These are phyloP conservation scores for Rhodinocichla rosea DNA, from an alignment of 2,113 vertebrate species.

Conservation along the genomic window DNA sequence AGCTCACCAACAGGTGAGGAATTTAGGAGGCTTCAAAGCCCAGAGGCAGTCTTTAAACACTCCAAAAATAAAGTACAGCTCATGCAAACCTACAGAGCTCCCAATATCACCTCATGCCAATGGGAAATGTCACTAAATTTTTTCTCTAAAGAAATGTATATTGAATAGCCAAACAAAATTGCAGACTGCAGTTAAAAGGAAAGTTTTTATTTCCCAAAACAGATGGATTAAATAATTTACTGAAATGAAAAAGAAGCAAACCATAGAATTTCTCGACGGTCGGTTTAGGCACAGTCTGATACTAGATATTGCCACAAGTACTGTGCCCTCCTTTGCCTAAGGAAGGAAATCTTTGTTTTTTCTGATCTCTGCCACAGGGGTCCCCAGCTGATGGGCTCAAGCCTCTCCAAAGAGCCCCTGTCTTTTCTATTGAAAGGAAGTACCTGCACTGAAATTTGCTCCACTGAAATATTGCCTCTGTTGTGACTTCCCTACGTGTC, in stretches of 20 bases:
- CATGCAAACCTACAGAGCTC: neutral
- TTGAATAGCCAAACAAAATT: neutral
- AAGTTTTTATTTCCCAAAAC: neutral
- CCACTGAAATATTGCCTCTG: neutral
- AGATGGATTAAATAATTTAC: neutral
- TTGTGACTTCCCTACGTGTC: neutral
- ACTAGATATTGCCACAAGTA: neutral
- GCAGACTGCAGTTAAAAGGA: neutral
- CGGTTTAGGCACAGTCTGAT: neutral
- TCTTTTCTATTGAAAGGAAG: neutral
- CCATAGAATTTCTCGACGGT: neutral
- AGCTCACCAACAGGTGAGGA: neutral
- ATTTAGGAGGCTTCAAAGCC: neutral
- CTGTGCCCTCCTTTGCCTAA: neutral
- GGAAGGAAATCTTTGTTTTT: neutral
- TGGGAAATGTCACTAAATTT: neutral
- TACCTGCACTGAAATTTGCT: neutral
- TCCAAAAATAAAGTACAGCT: neutral
- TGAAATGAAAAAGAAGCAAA: neutral
- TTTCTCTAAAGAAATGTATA: neutral
- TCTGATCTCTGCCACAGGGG: fast-evolving
- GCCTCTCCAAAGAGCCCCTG: neutral
- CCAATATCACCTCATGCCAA: neutral
- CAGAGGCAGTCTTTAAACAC: neutral
- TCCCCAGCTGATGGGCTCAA: neutral